Conservation (phyloP, 2,797 vertebrate species). For the Callimico goeldii region DNA sequence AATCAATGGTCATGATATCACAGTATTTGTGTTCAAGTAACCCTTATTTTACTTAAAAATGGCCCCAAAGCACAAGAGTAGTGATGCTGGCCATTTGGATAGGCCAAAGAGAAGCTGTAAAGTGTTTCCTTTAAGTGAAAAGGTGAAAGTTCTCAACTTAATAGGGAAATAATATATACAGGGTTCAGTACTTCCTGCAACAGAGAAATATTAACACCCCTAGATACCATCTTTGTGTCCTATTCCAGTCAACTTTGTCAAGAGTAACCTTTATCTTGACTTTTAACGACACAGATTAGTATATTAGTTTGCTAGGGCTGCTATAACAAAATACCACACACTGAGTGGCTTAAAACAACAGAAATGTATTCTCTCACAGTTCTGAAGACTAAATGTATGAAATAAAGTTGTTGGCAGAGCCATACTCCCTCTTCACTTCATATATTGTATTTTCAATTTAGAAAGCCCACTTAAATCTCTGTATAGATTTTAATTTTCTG, state of each 20-base stretch:
- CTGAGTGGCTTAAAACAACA: not conserved
- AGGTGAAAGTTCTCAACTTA: not conserved
- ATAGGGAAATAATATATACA: not conserved
- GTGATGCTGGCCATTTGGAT: not conserved
- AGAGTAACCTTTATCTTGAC: not conserved
- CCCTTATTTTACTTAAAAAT: not conserved
- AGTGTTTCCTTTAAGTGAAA: not conserved
- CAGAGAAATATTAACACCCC: not conserved
- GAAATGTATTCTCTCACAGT: not conserved
- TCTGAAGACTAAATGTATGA: not conserved
- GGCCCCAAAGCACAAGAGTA: not conserved
- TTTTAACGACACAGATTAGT: not conserved
- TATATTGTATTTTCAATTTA: not conserved
- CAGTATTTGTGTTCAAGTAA: not conserved
- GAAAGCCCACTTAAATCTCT: not conserved
- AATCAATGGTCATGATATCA: fast-evolving
- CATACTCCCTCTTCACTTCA: not conserved
- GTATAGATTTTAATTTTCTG: not conserved
- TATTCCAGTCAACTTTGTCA: not conserved
- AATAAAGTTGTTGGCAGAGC: not conserved
- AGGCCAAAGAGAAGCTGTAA: not conserved
- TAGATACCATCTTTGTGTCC: not conserved
- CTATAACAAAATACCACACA: not conserved
- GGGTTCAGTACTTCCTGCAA: not conserved
- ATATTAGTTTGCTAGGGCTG: not conserved